These are phyloP conservation scores for Drosophila burlai DNA, from an alignment of 1,140 invertebrate genomes.

Conservation along the genomic window DNA sequence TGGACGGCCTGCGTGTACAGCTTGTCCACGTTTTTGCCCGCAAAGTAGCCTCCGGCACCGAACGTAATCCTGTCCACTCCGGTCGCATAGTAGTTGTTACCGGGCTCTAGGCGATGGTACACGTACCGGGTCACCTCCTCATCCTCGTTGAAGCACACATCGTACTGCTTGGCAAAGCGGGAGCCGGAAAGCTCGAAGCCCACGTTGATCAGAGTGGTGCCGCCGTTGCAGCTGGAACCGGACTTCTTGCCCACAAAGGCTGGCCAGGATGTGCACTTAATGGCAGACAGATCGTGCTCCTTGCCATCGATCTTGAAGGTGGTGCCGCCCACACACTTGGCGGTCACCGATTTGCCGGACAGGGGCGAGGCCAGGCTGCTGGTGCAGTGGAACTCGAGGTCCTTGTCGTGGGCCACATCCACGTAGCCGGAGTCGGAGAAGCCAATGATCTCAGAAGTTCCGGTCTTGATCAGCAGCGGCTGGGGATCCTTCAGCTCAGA, in stretches of 20 bases:
- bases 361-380: constrained; percentile 66
- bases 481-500: constrained; percentile 68
- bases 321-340: constrained; percentile 63
- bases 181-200: constrained; percentile 55
- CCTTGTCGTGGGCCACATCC: constrained; percentile 57
- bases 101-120: constrained; percentile 67
- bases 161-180: constrained; percentile 79
- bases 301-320: constrained; percentile 60
- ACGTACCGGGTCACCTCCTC: constrained; percentile 81
- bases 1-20: constrained; percentile 77
- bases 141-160: constrained; percentile 84
- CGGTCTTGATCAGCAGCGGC: constrained; percentile 63
- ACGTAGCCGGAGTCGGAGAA: constrained; percentile 58
- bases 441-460: constrained; percentile 58
- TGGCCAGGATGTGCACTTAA: constrained; percentile 69
- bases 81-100: constrained; percentile 68
- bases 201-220: constrained; percentile 69
- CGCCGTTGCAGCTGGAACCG: constrained; percentile 67
- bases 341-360: constrained; percentile 64
- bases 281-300: constrained; percentile 58
- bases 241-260: constrained; percentile 74
- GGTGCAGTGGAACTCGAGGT: constrained; percentile 69
- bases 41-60: constrained; percentile 69
- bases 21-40: constrained; percentile 69
- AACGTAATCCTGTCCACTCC: constrained; percentile 78